Conservation (phyloP, 2,888 invertebrate species). For the Labia minor region DNA sequence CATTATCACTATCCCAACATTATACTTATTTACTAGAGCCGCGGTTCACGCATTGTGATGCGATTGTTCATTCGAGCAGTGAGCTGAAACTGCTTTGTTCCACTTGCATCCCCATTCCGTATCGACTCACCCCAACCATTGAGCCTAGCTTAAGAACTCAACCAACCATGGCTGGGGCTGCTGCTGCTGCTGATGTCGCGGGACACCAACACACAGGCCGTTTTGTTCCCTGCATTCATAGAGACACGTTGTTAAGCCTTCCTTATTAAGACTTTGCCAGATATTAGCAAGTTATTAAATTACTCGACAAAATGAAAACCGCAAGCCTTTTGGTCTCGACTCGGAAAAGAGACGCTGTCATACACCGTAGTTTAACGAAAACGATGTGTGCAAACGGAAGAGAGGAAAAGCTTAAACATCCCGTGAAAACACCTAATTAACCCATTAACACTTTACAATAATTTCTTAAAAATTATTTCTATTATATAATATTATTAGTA, state of each 20-base stretch:
- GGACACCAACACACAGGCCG: background rate
- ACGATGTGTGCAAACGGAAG: no score
- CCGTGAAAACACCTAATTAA: no score
- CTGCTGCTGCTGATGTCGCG: background rate
- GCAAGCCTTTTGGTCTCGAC: background rate
- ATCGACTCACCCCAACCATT: no score
- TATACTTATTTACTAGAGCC: background rate
- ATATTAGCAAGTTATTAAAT: slow-evolving; percentile 13
- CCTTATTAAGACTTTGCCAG: background rate
- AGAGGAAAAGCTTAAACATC: no score
- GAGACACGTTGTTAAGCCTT: background rate
- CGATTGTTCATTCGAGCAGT: slow-evolving; percentile 7
- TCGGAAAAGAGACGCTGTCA: background rate
- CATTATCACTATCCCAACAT: slow-evolving; percentile 1
- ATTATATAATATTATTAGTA: no score
- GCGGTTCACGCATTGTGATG: slow-evolving; percentile 2
- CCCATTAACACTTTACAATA: no score
- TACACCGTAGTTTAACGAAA: no score
- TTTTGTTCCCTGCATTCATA: background rate
- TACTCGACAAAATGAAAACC: background rate
- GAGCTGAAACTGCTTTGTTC: slow-evolving; percentile 1
- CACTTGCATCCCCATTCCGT: background rate
- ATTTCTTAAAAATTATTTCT: no score
- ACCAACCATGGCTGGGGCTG: background rate
- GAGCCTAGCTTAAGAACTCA: background rate